Base-by-base conservation (phyloP, 1,140 invertebrate species). In the Aphelinus certus region DNA sequence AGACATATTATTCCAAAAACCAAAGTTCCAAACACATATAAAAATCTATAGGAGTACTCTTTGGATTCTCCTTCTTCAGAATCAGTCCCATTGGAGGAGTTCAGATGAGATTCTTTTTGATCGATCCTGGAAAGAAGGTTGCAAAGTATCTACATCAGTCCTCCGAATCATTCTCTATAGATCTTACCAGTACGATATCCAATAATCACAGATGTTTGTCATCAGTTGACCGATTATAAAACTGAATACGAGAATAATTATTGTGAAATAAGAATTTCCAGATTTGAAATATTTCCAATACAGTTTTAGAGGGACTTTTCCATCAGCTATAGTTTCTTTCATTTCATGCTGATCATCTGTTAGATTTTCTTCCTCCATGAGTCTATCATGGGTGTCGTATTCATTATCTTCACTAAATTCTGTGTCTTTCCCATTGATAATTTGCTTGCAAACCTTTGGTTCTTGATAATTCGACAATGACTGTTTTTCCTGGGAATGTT, bases 121-220 rank as follows among this genome's bases (percentile, higher is more conserved):
- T 63, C 46, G 3, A 47, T n/a, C 45, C 2, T 6, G 46, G 10
- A 6, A 49, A 5, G 47, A 26, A n/a, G 2, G 10, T 48, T 48
- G 43, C 47, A 63, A 4, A 7, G 2, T 7, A 7, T 9, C n/a
- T 47, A 9, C 9, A 49, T 10, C 3, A 10, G 4, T 47, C 47
- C 26, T 5, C 9, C 51, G 51, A 53, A 9, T 53, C 9, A 4
- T 53, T 6, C 4, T 6, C 51, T 53, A 7, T 10, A 58, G 72
- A 51, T 88, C 88, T 0, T 89, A 89, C 95, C 95, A 96, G 73
- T 90, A 92, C 75, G 93, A 93, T 0, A 95, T 87, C 91, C 95
- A 96, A 81, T 92, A 96, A 82, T 97, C 95, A 7, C 90, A 90
- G 1, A 90, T 90, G 73, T 92, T 93, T 56, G 91, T 93, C 0